These are phyloP conservation scores for Sinotaia quadrata DNA, from an alignment of 2,888 invertebrate genomes.

Conservation along the genomic window DNA sequence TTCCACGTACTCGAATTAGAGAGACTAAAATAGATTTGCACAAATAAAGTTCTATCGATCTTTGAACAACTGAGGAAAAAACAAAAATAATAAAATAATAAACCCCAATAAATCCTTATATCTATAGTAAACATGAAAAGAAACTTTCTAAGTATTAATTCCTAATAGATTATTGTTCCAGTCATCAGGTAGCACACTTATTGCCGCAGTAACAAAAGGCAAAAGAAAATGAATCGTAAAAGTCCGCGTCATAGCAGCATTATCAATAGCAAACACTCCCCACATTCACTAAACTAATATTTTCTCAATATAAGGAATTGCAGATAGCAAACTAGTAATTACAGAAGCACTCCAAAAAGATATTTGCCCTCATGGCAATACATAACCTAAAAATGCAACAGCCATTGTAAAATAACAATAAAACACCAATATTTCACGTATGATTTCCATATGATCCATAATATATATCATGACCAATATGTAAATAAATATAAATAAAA, in stretches of 20 bases:
- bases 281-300: constrained; percentile 81
- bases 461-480: too few relatives aligned
- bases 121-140: too few relatives aligned
- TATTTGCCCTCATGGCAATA: constrained; percentile 83
- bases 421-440: constrained; percentile 80
- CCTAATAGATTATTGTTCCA: too few relatives aligned
- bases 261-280: constrained; percentile 83
- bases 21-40: too few relatives aligned
- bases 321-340: constrained; percentile 84
- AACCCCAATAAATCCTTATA: too few relatives aligned
- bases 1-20: too few relatives aligned
- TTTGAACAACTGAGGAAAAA: too few relatives aligned
- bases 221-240: constrained; percentile 83
- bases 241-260: constrained; percentile 84
- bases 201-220: constrained; percentile 79
- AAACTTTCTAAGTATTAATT: too few relatives aligned
- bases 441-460: too few relatives aligned
- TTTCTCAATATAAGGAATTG: constrained; percentile 80
- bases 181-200: constrained; percentile 79
- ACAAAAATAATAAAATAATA: too few relatives aligned
- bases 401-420: constrained; percentile 82
- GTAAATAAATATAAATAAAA: constrained; percentile 82
- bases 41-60: too few relatives aligned
- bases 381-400: constrained; percentile 84
- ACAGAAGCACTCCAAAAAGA: constrained; percentile 86